Conservation (phyloP, 2,797 vertebrate genomes). For the Dromococcyx pavoninus region DNA sequence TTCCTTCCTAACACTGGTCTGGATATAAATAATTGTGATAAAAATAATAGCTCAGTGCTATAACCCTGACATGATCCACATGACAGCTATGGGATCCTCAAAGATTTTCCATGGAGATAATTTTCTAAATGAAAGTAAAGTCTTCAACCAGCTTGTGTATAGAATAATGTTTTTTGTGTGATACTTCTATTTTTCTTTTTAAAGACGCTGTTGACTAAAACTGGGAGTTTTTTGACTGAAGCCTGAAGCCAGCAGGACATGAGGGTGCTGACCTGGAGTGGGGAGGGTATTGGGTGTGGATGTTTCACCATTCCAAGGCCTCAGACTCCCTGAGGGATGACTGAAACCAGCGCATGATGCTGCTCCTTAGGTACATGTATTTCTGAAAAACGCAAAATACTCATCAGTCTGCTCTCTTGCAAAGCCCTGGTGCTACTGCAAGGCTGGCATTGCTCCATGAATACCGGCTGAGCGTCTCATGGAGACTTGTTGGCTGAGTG, state of each 20-base stretch:
- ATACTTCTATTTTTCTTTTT: not conserved
- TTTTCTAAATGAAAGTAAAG: not conserved
- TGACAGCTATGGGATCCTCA: not conserved
- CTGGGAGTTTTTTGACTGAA: not conserved
- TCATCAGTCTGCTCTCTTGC: fast-evolving
- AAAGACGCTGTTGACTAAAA: not conserved
- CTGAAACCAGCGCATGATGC: fast-evolving
- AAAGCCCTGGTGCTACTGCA: fast-evolving
- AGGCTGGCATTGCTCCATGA: fast-evolving
- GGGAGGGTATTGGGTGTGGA: fast-evolving
- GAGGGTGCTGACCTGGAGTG: fast-evolving
- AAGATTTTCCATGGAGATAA: conserved; percentile 15
- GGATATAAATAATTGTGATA: conserved; percentile 49
- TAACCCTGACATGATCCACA: not conserved
- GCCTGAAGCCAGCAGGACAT: fast-evolving
- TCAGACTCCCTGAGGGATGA: fast-evolving
- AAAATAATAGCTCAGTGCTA: not conserved
- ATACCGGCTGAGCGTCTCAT: fast-evolving
- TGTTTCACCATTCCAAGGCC: not conserved
- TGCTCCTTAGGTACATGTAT: fast-evolving
- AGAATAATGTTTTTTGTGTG: not conserved
- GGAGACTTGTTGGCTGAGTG: not conserved
- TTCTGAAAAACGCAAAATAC: not conserved
- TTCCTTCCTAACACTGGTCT: conserved; percentile 1
- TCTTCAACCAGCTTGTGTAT: not conserved